Base-by-base conservation (phyloP, 1,140 invertebrate genomes). In the Bombus impatiens region DNA sequence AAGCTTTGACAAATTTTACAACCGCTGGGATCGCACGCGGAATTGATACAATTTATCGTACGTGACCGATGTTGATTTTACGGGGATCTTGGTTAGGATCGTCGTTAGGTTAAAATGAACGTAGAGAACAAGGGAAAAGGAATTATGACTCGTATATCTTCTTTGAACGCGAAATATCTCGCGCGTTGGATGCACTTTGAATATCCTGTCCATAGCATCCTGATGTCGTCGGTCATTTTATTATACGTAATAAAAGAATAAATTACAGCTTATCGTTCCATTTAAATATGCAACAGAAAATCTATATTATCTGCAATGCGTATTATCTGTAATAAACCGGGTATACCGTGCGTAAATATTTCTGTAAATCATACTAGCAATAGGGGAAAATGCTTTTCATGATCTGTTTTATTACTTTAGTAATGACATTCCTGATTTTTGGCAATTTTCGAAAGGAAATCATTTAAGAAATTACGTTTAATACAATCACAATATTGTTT, bases 281-380 rank as follows among this genome's bases (percentile, higher is more conserved):
- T 85, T 80, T 79, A 71, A 80, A 79, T 62, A 40, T 47, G 83
- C 80, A 85, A 85, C 83, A 65, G 83, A 85, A 70, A 80, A 85
- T 85, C 83, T 71, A 65, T 85, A 80, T 80, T 80, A 80, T 85
- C 68, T 79, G 68, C 59, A 62, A 71, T 47, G 57, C 77, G 77
- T 72, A 74, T 80, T 85, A 80, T 80, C 78, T 80, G 68, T 85
- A 85, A 85, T 85, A 79, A 85, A 47, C 68, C 78, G 83, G 83
- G 40, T 74, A 80, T 65, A 65, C 28, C n/a, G 37, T n/a, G 12
- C 75, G 82, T 53, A 84, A 84, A 68, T 84, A 84, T 78, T 62
- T 77, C 65, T 57, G 74, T 62, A 53, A 77, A 83, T 78, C 68
- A 59, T 13, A 74, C 40, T 44, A 18, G 47, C 37, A 9, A n/a